Evolutionary conservation across 1,140 invertebrate genomes (phyloP).

Genomic region (Musca vetustissima): DNA sequence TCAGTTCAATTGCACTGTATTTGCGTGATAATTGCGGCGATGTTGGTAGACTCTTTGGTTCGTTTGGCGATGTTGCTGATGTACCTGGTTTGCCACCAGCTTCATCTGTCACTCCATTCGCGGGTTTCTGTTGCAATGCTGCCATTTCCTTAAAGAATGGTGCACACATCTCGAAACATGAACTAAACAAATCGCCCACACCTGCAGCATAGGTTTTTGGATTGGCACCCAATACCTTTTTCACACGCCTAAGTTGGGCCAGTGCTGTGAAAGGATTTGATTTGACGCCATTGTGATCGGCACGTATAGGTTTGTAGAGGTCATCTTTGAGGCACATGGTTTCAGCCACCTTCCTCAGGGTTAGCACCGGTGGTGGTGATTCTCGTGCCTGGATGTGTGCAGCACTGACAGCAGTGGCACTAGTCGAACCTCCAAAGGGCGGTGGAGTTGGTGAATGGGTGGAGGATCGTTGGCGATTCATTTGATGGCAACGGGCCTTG

Average conservation of each 20-base stretch:
- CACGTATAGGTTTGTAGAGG: conserved; percentile 70
- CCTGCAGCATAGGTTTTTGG: conserved; percentile 56
- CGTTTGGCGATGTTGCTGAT: conserved; percentile 31
- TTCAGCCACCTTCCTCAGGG: conserved; percentile 67
- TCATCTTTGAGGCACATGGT: conserved; percentile 79
- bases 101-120: background rate
- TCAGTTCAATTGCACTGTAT: conserved; percentile 44
- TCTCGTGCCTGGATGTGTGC: conserved; percentile 29
- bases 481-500: conserved; percentile 71
- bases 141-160: conserved; percentile 57
- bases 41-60: conserved; percentile 58
- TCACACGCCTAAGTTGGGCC: conserved; percentile 69
- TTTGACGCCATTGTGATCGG: conserved; percentile 54
- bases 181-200: conserved; percentile 67
- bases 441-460: conserved; percentile 50
- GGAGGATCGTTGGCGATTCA: conserved; percentile 52
- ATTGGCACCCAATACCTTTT: conserved; percentile 72
- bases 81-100: background rate
- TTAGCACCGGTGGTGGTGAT: conserved; percentile 41
- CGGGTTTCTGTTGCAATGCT: conserved; percentile 35
- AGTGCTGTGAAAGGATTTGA: conserved; percentile 72
- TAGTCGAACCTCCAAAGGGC: background rate
- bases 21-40: conserved; percentile 56
- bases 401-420: conserved; percentile 25
- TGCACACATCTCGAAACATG: conserved; percentile 73